Percentiles rank a stretch among this genome's conserved stretches.
phyloP scores from a whole-genome alignment of 1,140 invertebrate genomes.

The Rhyzopertha dominica region DNA sequence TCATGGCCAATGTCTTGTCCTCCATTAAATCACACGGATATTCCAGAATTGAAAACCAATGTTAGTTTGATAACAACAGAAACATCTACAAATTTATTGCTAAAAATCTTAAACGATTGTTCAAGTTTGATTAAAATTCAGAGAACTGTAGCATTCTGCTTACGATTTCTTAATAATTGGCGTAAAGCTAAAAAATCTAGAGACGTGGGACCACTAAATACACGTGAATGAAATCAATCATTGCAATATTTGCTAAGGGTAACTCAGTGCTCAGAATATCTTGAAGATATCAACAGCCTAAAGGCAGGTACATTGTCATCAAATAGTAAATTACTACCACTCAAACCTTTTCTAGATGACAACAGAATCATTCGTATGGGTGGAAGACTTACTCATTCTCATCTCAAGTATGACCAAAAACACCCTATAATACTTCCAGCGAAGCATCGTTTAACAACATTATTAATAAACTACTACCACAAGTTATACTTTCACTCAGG shows the following conservation, averaged over 20 bases:
- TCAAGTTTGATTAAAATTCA: neutral
- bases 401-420: too few relatives aligned
- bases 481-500: too few relatives aligned
- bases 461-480: too few relatives aligned
- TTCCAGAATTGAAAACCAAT: neutral
- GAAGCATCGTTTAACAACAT: too few relatives aligned
- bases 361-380: too few relatives aligned
- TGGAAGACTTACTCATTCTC: too few relatives aligned
- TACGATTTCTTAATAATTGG: neutral
- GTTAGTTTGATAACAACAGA: neutral
- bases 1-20: too few relatives aligned
- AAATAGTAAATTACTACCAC: too few relatives aligned
- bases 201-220: neutral
- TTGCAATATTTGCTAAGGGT: constrained; percentile 6
- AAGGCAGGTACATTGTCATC: constrained; percentile 20
- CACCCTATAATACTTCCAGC: too few relatives aligned
- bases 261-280: constrained; percentile 27
- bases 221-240: neutral
- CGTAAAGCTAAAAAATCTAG: neutral
- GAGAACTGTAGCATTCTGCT: neutral
- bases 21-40: too few relatives aligned
- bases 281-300: constrained; percentile 28
- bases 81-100: neutral
- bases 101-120: neutral
- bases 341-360: too few relatives aligned